Base-by-base conservation (phyloP, 2,797 vertebrate species). In the Siniperca undulata region DNA sequence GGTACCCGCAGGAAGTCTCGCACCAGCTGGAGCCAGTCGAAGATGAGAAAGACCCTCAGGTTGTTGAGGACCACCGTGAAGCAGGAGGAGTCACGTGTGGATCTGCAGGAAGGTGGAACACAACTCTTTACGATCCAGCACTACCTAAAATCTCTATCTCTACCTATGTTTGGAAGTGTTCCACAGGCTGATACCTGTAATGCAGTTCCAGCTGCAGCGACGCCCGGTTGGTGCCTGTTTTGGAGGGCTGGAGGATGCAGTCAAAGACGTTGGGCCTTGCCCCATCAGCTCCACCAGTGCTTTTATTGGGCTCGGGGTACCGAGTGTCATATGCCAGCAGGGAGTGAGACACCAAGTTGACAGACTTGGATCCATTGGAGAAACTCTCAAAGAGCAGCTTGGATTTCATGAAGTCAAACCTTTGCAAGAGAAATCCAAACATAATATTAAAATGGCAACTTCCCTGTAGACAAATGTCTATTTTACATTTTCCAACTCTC, bases 331-430 rank as follows among this genome's bases (percentile, higher is more conserved):
- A 97, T 0, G 97, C 98, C 95, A 99, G 95, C 93, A 99, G 97
- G 24, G 98, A 99, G 92, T 99, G 98, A 70, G 97, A 99, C 62
- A 99, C 97, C 94, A 99, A 84, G 93, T 99, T 99, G 74, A 99
- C 92, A 1, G 98, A 98, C 87, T 96, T 99, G 20, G 97, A 97
- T 69, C 97, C 96, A 12, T 99, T 99, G 61, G 98, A 99, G 87
- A 97, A 98, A 91, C 97, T 97, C 93, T 99, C 98, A 93, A 97
- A 99, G 59, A 99, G 97, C 84, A 99, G 91, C 91, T 99, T 99
- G 64, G 98, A 99, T 90, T 99, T 99, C 95, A 98, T 98, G 85
- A 99, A 99, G 93, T 99, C 97, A 92, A 99, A 99, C 90, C 98
- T 99, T 71, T 76, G 60, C 0, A 50, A 72, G 17, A 81, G 9